phyloP scores from a whole-genome alignment of 2,797 vertebrate genomes.

The Scarus forsteni region DNA sequence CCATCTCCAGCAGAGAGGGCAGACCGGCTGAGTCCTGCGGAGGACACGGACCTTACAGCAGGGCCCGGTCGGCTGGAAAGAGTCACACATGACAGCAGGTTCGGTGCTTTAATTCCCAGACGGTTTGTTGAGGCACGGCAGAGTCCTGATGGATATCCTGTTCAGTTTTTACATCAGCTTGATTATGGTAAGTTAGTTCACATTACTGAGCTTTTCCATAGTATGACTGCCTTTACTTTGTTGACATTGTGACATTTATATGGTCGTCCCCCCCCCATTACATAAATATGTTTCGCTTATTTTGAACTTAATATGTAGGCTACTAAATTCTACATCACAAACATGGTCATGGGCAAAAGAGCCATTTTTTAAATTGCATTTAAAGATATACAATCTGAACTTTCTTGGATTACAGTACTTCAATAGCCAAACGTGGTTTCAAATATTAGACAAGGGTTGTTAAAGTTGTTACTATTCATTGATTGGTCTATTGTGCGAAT shows the following conservation, averaged over 20 bases:
- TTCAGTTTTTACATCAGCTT: background rate
- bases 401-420: too few species aligned
- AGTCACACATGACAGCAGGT: background rate
- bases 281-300: background rate
- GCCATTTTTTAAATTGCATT: too few species aligned
- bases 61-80: background rate
- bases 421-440: too few species aligned
- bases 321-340: too few species aligned
- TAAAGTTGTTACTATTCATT: too few species aligned
- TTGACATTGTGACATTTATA: too few species aligned
- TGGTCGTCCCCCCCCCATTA: background rate
- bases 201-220: background rate
- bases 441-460: too few species aligned
- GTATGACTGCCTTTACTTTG: too few species aligned
- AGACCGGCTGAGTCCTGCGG: slow-evolving; percentile 2
- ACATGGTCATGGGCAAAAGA: too few species aligned
- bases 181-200: slow-evolving; percentile 58
- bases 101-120: slow-evolving; percentile 11
- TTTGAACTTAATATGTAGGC: too few species aligned
- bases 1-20: background rate
- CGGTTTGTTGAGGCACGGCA: slow-evolving; percentile 10
- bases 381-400: too few species aligned
- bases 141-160: slow-evolving; percentile 14
- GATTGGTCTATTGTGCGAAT: too few species aligned
- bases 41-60: background rate